Conservation (phyloP, 2,113 vertebrate species). For the Taxidea taxus region DNA sequence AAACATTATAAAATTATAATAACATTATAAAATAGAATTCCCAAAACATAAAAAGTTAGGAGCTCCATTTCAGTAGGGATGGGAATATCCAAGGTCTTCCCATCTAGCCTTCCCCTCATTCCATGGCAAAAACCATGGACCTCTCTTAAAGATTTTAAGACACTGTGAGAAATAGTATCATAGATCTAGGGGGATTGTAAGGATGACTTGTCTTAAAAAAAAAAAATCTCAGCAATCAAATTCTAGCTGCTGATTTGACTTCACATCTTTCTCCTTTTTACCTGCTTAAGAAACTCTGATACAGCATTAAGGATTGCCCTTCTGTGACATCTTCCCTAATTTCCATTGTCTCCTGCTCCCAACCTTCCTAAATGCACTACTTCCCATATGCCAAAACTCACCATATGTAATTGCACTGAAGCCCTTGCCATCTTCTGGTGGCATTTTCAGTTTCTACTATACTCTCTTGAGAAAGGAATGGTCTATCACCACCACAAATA, state of each 20-base stretch:
- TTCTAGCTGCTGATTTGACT: neutral
- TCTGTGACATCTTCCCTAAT: neutral
- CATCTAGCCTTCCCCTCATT: neutral
- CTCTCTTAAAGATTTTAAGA: neutral
- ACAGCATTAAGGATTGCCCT: neutral
- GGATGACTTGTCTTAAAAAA: neutral
- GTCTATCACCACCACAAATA: neutral
- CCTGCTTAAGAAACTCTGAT: neutral
- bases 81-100: neutral
- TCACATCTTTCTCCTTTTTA: neutral
- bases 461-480: neutral
- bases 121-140: no score
- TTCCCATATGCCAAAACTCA: neutral
- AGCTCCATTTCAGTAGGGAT: neutral
- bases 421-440: rapidly evolving
- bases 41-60: neutral
- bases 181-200: neutral
- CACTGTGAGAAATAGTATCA: neutral
- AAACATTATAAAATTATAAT: neutral
- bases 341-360: neutral
- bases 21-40: neutral
- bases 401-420: rapidly evolving
- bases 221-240: neutral
- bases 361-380: rapidly evolving
- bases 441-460: neutral